Conservation (phyloP, 2,888 invertebrate species). For the Tetanocera ferruginea region DNA sequence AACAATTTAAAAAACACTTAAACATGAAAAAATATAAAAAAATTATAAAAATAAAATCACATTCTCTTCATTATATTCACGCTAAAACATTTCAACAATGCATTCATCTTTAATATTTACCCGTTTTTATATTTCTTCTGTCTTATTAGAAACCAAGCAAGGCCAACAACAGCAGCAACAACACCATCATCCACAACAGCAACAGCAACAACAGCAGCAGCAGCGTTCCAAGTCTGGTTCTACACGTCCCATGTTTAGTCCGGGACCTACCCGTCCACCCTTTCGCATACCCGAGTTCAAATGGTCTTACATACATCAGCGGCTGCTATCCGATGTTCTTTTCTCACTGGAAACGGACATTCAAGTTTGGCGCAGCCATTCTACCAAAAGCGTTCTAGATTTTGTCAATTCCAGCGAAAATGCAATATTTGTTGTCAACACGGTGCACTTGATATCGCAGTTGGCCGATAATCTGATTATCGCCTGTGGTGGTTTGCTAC, state of each 20-base stretch:
- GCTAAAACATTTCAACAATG: too few relatives aligned
- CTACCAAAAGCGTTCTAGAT: conserved; percentile 96
- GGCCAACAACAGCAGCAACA: conserved; percentile 18
- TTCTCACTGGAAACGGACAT: conserved; percentile 98
- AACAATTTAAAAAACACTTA: background rate
- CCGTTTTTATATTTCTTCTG: background rate
- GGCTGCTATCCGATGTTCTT: conserved; percentile 94
- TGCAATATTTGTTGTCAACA: conserved; percentile 99
- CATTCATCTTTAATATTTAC: conserved; percentile 5
- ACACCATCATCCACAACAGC: conserved; percentile 39
- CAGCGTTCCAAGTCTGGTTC: conserved; percentile 74
- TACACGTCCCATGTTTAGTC: conserved; percentile 91
- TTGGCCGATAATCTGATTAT: conserved; percentile 98
- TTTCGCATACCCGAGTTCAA: conserved; percentile 99
- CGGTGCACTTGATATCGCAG: conserved; percentile 98
- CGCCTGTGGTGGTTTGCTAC: conserved; percentile 96
- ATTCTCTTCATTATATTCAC: too few relatives aligned
- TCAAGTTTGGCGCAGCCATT: conserved; percentile 92
- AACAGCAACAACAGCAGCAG: conserved; percentile 49
- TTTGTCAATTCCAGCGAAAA: conserved; percentile 99
- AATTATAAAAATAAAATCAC: background rate
- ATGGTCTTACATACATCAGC: conserved; percentile 99
- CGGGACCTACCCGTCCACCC: conserved; percentile 92
- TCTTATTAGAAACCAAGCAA: background rate
- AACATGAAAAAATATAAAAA: background rate